Evolutionary conservation across 2,797 vertebrate species (phyloP), one percentile per base, ranked within the genome.

Genomic region (Caiman crocodilus): DNA sequence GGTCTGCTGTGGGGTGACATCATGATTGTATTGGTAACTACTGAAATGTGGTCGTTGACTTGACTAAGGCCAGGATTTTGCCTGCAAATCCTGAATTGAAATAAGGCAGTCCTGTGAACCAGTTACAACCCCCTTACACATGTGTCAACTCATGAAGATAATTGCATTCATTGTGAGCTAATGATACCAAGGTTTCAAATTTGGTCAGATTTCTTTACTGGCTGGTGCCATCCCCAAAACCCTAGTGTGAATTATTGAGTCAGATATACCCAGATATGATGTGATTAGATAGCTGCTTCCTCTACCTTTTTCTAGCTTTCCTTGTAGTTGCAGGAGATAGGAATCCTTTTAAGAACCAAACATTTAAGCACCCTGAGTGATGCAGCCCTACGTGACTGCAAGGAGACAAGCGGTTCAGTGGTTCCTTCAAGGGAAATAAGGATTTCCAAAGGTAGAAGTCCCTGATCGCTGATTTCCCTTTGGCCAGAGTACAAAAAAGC

Each of bases 151-250:
- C 92, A 92, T 85, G 14, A 4, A 61, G 75, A 23, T 92, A 94
- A 91, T 90, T 93, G 57, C 90, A 73, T 83, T 91, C 90, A 73
- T 83, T 91, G 57, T 88, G 79, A 94, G 20, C 79, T 14, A 58
- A 50, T 91, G 18, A 20, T 18, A 58, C 88, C 56, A 80, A 87
- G 92, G 80, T 92, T 88, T 95, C 82, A 85, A 0, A 35, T 87
- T 75, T 55, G 55, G 30, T 30, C n/a, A 65, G 20, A 7, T 4
- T 84, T 94, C 77, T 78, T 32, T 32, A 91, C 74, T 69, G 14
- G 58, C 6, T 57, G 6, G 10, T 63, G 1, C 59, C 79, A 23
- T 74, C 76, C 11, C 32, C 8, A 6, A 30, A 7, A 0, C 2
- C 15, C 1, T 42, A 30, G 28, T 32, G 63, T 32, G 35, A 76